Conservation (phyloP, 2,113 vertebrate genomes). For the Calidris pygmaea region DNA sequence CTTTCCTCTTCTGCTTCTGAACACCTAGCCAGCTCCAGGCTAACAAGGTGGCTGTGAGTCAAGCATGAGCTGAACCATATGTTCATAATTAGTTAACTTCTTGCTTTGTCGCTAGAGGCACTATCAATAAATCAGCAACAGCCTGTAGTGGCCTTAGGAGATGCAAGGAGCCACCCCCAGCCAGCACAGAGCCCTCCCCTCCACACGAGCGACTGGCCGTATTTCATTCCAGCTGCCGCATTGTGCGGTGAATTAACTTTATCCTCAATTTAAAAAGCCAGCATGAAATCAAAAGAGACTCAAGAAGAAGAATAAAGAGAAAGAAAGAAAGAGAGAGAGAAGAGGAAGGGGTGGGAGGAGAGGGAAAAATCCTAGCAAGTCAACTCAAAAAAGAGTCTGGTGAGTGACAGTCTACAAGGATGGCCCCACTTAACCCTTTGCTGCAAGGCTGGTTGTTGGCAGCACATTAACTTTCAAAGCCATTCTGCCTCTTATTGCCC, state of each 20-base stretch:
- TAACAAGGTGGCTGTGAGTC: conserved; percentile 77
- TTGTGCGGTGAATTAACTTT: conserved; percentile 79
- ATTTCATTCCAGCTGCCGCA: conserved; percentile 82
- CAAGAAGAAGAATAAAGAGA: conserved; percentile 56
- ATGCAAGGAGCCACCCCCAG: conserved; percentile 66
- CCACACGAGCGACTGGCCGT: conserved; percentile 45
- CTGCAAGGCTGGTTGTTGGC: conserved; percentile 43
- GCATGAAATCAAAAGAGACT: conserved; percentile 81
- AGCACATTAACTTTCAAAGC: conserved; percentile 34
- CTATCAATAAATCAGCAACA: conserved; percentile 69
- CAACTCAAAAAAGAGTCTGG: conserved; percentile 55
- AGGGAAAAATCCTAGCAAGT: conserved; percentile 54
- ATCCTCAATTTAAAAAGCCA: conserved; percentile 87
- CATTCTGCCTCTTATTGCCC: conserved; percentile 44
- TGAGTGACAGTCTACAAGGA: conserved; percentile 59
- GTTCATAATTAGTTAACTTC: conserved; percentile 82
- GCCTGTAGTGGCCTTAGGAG: conserved; percentile 67
- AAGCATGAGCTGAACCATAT: conserved; percentile 78
- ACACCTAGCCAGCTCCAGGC: conserved; percentile 72
- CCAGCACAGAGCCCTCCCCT: conserved; percentile 58
- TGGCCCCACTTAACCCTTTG: conserved; percentile 57
- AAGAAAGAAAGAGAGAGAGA: conserved; percentile 50
- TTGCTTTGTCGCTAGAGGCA: conserved; percentile 72
- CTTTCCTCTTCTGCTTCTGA: conserved; percentile 68
- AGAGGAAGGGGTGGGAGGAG: conserved; percentile 40